Evolutionary conservation across 1,140 invertebrate genomes (phyloP), one percentile per base, ranked within the genome.

Genomic region (Phymastichus coffea): DNA sequence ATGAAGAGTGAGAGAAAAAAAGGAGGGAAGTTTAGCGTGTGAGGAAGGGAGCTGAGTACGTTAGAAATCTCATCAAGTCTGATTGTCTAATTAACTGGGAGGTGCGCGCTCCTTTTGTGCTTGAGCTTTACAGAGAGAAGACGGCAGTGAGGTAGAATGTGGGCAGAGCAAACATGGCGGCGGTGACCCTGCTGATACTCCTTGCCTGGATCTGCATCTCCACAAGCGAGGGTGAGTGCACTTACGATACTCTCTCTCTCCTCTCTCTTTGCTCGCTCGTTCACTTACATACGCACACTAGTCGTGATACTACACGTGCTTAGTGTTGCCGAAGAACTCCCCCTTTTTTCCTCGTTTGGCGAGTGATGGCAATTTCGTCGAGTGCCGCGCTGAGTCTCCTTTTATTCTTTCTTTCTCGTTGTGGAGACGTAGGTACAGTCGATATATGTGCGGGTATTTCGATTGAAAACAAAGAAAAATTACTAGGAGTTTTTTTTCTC

Each of bases 81-180:
- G n/a, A n/a, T n/a, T n/a, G n/a, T n/a, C n/a, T n/a, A n/a, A n/a
- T n/a, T n/a, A n/a, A n/a, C n/a, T n/a, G n/a, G n/a, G n/a, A n/a
- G n/a, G 17, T 22, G n/a, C 10, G 3, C 20, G 23, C 6, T 26
- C 44, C 26, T n/a, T 43, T 6, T 51, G 20, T 51, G 33, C 8
- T 41, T n/a, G n/a, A n/a, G n/a, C n/a, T n/a, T n/a, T n/a, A n/a
- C n/a, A n/a, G n/a, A n/a, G n/a, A n/a, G 22, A 41, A 15, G 38
- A 41, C 4, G 41, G 33, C 20, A 23, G 35, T 22, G 22, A 33
- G 20, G 46, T n/a, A 41, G 25, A 52, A 78, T 77, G 76, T 76
- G 74, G 75, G 69, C 48, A 69, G 69, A 72, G 74, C 72, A 53
- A 75, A 70, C 46, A 76, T 76, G 66, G 66, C 70, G 51, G 72